Evolutionary conservation across 2,888 invertebrate genomes (phyloP).

Genomic region (Polia nebulosa): DNA sequence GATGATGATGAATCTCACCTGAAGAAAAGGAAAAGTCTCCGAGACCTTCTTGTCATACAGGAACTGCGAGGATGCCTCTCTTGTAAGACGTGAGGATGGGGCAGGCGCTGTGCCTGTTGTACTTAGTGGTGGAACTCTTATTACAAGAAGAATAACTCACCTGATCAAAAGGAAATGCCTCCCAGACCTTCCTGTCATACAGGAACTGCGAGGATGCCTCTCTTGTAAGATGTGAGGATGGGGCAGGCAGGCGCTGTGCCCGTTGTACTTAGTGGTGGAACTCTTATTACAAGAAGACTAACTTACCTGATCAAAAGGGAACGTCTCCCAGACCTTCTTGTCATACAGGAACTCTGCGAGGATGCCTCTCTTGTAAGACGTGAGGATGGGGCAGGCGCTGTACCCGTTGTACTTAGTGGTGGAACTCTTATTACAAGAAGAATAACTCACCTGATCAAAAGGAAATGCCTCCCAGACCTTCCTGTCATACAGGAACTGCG

Average conservation of each 20-base stretch:
- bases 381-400: no score
- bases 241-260: constrained; percentile 99
- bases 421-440: no score
- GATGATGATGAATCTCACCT: constrained; percentile 57
- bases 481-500: constrained; percentile 97
- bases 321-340: constrained; percentile 95
- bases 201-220: constrained; percentile 97
- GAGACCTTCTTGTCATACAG: constrained; percentile 94
- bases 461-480: constrained; percentile 97
- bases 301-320: no score
- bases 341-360: constrained; percentile 98
- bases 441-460: constrained; percentile 93
- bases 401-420: no score
- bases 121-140: constrained; percentile 84
- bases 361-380: constrained; percentile 95
- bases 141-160: constrained; percentile 79
- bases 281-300: constrained; percentile 76
- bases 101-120: constrained; percentile 98
- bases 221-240: constrained; percentile 95
- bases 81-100: constrained; percentile 96
- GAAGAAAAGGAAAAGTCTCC: constrained; percentile 98
- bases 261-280: constrained; percentile 93
- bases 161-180: constrained; percentile 98
- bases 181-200: constrained; percentile 94
- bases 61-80: constrained; percentile 96